Conservation (phyloP, 2,113 vertebrate species). For the Actenoides hombroni region DNA sequence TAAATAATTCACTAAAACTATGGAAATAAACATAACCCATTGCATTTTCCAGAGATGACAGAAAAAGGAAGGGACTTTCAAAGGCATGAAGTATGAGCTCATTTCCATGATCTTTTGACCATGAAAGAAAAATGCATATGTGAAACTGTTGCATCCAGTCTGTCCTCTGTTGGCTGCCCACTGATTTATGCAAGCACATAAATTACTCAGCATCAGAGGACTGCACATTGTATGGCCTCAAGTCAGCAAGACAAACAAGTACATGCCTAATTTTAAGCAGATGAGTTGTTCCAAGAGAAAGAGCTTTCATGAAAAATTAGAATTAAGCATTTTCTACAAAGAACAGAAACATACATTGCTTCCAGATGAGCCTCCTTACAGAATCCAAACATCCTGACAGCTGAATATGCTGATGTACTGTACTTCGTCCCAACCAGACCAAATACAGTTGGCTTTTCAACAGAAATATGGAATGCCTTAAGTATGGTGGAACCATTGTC, state of each 20-base stretch:
- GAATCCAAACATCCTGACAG: constrained; percentile 7
- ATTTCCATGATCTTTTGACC: constrained; percentile 29
- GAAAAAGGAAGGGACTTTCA: neutral
- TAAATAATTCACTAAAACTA: constrained; percentile 11
- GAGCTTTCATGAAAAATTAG: constrained; percentile 17
- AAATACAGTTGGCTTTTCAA: neutral
- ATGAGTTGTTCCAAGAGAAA: constrained; percentile 16
- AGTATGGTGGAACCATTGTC: neutral
- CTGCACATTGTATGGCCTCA: neutral
- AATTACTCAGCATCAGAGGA: constrained; percentile 22
- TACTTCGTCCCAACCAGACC: neutral
- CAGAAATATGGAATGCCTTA: neutral
- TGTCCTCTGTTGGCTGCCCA: neutral
- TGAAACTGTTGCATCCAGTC: neutral
- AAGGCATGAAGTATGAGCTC: neutral
- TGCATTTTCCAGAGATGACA: constrained; percentile 1
- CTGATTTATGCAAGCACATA: constrained; percentile 19
- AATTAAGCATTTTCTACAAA: constrained; percentile 11
- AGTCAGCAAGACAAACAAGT: constrained; percentile 43
- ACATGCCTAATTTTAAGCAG: constrained; percentile 55
- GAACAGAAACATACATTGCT: constrained; percentile 9
- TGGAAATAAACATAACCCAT: neutral
- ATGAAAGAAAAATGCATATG: neutral
- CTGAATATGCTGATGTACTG: neutral
- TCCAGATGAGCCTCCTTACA: constrained; percentile 28